Evolutionary conservation across 2,113 vertebrate genomes (phyloP), one percentile per base, ranked within the genome.

Genomic region (Elgaria multicarinata): DNA sequence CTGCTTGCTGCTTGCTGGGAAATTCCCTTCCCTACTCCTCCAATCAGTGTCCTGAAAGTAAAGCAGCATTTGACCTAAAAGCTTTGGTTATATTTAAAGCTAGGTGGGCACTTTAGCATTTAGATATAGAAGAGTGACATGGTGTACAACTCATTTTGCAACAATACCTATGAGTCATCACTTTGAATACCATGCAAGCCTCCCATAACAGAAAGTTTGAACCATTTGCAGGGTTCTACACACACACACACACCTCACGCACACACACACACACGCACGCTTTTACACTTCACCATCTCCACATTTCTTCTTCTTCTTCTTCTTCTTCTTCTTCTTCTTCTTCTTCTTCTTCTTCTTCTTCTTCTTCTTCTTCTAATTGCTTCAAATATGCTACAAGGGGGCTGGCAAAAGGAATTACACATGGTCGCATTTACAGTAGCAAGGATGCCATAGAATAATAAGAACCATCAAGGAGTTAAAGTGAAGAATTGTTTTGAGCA

Each of bases 401-500:
- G 94, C 94, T 96, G 94, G 94, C 90, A 62, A 92, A 91, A 94
- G 93, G 94, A 94, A 95, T 91, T 95, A 92, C 90, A 94, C 94
- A 94, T 94, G 92, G 92, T 84, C 92, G 92, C 94, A 90, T 89
- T 93, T 92, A 91, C 92, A 95, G 93, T 93, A 96, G 95, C 94
- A 92, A 93, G 95, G 94, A 94, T 93, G 95, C 95, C 93, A 95
- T 93, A n/a, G 92, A 96, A 95, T 94, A 77, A 46, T 39, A 95
- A 93, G 94, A 95, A 95, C 89, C 36, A 12, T 62, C 58, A 83
- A 93, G 90, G 93, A 94, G 91, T 92, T 96, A 95, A 96, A 94
- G 93, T 91, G 94, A 96, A 94, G 94, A 93, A 94, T 92, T 93
- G 92, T 95, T 95, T 92, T 92, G 94, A 96, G 93, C 93, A 91